Evolutionary conservation across 1,140 invertebrate species (phyloP).

Genomic region (Uloborus diversus): DNA sequence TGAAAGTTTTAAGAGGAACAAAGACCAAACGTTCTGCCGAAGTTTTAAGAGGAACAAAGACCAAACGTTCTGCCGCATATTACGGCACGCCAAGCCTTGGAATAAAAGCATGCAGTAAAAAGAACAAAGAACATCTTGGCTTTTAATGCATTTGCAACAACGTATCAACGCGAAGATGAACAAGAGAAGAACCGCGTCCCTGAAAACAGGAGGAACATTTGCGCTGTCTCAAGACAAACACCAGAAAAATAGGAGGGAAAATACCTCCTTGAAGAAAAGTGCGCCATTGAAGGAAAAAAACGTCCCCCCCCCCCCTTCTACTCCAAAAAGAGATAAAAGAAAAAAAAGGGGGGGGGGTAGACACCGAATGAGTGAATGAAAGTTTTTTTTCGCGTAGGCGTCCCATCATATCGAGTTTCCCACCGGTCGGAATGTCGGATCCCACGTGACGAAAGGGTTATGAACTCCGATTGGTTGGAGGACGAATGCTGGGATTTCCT

Average conservation of each 20-base stretch:
- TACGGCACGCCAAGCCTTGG: too few relatives aligned
- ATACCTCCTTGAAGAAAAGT: constrained; percentile 14
- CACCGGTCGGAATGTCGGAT: constrained; percentile 38
- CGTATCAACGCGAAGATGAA: too few relatives aligned
- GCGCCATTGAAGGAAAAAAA: neutral
- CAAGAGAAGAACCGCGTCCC: constrained; percentile 25
- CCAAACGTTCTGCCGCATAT: too few relatives aligned
- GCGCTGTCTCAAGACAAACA: constrained; percentile 2
- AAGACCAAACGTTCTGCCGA: too few relatives aligned
- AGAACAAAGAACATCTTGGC: too few relatives aligned
- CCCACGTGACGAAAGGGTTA: constrained; percentile 51
- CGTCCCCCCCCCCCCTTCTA: too few relatives aligned
- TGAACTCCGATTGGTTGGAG: constrained; percentile 48
- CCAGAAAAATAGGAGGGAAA: neutral
- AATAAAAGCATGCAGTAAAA: too few relatives aligned
- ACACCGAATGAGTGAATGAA: neutral
- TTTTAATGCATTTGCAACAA: too few relatives aligned
- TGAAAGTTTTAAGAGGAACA: too few relatives aligned
- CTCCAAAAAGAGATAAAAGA: too few relatives aligned
- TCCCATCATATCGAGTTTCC: constrained; percentile 36
- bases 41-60: too few relatives aligned
- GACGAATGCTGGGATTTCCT: constrained; percentile 41
- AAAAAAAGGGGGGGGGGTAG: neutral
- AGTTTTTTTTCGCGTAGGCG: constrained; percentile 25
- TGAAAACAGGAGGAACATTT: constrained; percentile 31